These are phyloP conservation scores for Hipposideros armiger DNA, from an alignment of 2,113 vertebrate genomes.

Conservation along the genomic window DNA sequence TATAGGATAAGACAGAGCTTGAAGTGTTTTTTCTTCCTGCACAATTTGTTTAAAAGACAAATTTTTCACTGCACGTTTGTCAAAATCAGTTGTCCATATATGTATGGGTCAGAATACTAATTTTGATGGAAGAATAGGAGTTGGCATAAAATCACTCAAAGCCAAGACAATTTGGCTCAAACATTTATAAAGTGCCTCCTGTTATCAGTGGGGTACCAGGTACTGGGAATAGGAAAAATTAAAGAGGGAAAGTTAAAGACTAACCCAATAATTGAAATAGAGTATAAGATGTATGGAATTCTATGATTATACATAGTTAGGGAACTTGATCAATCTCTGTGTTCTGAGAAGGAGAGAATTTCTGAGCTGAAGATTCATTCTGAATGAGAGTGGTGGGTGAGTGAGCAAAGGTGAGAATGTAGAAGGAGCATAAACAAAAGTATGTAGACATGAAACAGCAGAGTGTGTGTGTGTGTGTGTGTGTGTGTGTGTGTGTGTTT, in stretches of 20 bases:
- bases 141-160: neutral
- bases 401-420: neutral
- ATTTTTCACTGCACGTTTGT: neutral
- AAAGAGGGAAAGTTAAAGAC: neutral
- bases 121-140: neutral
- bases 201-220: neutral
- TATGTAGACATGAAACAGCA: fast-evolving
- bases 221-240: neutral
- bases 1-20: neutral
- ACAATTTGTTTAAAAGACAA: neutral
- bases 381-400: neutral
- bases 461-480: neutral
- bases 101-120: neutral
- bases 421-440: neutral
- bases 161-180: neutral
- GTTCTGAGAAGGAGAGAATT: neutral
- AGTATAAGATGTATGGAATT: neutral
- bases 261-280: neutral
- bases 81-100: neutral
- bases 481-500: too few relatives aligned
- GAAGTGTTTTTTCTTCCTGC: neutral
- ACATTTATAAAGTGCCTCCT: neutral
- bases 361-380: neutral
- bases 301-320: neutral
- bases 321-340: neutral